phyloP scores from a whole-genome alignment of 2,888 invertebrate species.

The Ormyrus pomaceus region DNA sequence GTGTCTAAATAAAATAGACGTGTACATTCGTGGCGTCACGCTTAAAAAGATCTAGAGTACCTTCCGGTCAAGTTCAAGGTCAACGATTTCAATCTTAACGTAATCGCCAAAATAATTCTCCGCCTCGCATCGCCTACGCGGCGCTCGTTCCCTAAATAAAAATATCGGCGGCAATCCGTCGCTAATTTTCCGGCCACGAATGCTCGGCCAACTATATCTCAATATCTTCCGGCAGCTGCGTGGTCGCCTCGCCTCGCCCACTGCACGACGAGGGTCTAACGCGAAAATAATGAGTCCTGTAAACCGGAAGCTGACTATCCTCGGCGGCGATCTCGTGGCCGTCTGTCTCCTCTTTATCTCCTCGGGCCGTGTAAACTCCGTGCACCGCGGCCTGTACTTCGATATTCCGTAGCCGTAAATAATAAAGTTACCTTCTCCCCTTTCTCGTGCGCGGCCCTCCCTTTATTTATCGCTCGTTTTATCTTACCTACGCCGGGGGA shows the following conservation, averaged over 20 bases:
- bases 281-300: slow-evolving; percentile 65
- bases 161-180: too few species aligned
- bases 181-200: not conserved
- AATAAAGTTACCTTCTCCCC: slow-evolving; percentile 31
- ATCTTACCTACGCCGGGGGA: slow-evolving; percentile 4
- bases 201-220: not conserved
- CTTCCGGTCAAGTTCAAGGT: too few species aligned
- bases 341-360: slow-evolving; percentile 32
- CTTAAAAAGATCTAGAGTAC: too few species aligned
- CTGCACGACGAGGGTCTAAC: slow-evolving; percentile 54
- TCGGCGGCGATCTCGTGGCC: slow-evolving; percentile 59
- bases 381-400: not conserved
- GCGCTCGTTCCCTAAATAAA: too few species aligned
- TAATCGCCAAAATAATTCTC: too few species aligned
- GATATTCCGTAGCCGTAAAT: slow-evolving; percentile 36
- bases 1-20: too few species aligned
- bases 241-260: too few species aligned
- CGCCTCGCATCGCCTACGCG: too few species aligned
- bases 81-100: too few species aligned
- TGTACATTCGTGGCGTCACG: too few species aligned
- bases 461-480: slow-evolving; percentile 42
- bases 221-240: not conserved
- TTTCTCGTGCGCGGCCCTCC: too few species aligned
- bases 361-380: not conserved
- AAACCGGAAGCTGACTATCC: slow-evolving; percentile 62